A percentile compares a stretch with the other conserved stretches of the same genome.
These are phyloP conservation scores for Stegophylla sp. DNA, from an alignment of 2,888 invertebrate genomes.

Conservation along the genomic window DNA sequence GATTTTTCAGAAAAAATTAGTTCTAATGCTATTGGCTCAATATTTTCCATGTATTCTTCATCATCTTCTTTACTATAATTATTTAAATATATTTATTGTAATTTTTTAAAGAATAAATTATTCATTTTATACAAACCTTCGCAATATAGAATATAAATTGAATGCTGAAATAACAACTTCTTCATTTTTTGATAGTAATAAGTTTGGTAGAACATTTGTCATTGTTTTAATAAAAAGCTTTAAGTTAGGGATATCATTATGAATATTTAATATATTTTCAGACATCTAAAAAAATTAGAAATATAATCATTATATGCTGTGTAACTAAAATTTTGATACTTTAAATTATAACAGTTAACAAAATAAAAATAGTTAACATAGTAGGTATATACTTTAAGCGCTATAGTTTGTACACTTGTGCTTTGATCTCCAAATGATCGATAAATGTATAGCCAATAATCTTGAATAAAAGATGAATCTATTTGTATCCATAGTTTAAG, in stretches of 20 bases:
- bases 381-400: slow-evolving; percentile 10
- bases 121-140: slow-evolving; percentile 22
- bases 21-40: slow-evolving; percentile 47
- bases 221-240: slow-evolving; percentile 25
- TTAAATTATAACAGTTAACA: background rate
- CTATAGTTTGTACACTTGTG: slow-evolving; percentile 25
- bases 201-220: background rate
- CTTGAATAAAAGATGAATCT: slow-evolving; percentile 18
- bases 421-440: slow-evolving; percentile 33
- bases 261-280: background rate
- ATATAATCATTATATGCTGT: no score
- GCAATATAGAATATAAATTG: slow-evolving; percentile 11
- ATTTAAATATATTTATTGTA: background rate
- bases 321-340: background rate
- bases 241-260: background rate
- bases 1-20: slow-evolving; percentile 50
- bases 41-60: background rate
- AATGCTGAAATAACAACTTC: slow-evolving; percentile 40
- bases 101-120: background rate
- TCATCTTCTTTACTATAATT: slow-evolving; percentile 16
- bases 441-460: slow-evolving; percentile 39
- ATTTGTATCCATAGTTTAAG: slow-evolving; percentile 34
- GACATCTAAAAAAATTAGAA: slow-evolving; percentile 16
- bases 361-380: background rate
- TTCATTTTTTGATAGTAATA: slow-evolving; percentile 38